These are phyloP conservation scores for Tamias sibiricus DNA, from an alignment of 2,113 vertebrate genomes.

Conservation along the genomic window DNA sequence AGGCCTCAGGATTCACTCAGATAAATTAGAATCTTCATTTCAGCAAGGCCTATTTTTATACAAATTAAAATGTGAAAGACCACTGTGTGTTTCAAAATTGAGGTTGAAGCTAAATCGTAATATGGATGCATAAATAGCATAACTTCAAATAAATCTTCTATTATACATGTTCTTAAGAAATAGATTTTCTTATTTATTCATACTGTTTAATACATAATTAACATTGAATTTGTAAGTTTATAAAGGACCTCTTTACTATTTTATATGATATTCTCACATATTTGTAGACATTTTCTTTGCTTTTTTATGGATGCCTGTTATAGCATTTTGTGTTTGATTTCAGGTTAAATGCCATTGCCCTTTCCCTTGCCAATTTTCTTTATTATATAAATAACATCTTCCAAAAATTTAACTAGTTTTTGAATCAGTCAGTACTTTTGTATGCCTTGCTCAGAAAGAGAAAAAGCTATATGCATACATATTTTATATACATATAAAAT, in stretches of 20 bases:
- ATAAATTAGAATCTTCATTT: neutral
- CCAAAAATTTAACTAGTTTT: neutral
- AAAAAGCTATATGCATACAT: neutral
- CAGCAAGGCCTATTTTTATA: neutral
- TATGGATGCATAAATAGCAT: neutral
- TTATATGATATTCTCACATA: neutral
- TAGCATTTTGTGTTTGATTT: slow-evolving; percentile 35
- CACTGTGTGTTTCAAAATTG: neutral
- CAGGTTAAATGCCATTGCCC: neutral
- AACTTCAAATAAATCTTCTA: neutral
- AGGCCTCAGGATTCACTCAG: neutral
- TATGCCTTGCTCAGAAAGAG: neutral
- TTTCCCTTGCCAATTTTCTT: neutral
- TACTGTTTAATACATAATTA: neutral
- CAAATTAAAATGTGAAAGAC: neutral
- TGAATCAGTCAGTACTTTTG: neutral
- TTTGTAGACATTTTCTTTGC: neutral
- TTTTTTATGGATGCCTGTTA: neutral
- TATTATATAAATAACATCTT: neutral
- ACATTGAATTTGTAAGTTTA: neutral
- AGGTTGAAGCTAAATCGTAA: neutral
- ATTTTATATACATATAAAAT: neutral
- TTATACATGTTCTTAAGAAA: neutral
- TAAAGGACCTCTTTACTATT: neutral
- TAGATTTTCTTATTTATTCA: neutral